A percentile compares a stretch with the other conserved stretches of the same genome.
These are phyloP conservation scores for Aphidius colemani DNA, from an alignment of 2,888 invertebrate genomes.

Conservation along the genomic window DNA sequence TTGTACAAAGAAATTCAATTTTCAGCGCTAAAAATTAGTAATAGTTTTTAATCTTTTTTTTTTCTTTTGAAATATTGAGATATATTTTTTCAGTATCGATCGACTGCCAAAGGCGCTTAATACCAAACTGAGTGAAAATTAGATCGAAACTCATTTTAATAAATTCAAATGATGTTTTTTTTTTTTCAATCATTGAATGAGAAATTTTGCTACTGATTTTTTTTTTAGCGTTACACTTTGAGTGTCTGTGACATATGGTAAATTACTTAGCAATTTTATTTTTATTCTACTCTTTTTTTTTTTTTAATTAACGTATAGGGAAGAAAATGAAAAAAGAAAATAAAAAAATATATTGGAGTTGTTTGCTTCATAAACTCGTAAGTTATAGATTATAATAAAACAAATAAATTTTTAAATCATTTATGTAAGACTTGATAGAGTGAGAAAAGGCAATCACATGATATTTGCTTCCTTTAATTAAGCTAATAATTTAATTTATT, in stretches of 20 bases:
- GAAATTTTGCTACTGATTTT: background rate
- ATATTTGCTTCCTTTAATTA: too few relatives aligned
- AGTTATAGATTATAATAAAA: too few relatives aligned
- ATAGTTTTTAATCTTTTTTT: constrained; percentile 7
- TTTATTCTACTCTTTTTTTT: too few relatives aligned
- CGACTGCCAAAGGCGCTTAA: constrained; percentile 36
- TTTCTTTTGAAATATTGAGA: background rate
- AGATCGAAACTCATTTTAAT: background rate
- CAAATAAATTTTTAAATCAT: too few relatives aligned
- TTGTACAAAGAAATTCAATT: constrained; percentile 14
- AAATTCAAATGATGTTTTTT: background rate
- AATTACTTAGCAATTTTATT: constrained; percentile 11
- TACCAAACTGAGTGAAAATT: constrained; percentile 29
- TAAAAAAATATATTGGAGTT: too few relatives aligned
- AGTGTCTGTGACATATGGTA: constrained; percentile 2
- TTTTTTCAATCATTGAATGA: constrained; percentile 3
- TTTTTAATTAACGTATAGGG: too few relatives aligned
- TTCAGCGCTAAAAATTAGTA: background rate
- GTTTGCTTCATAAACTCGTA: too few relatives aligned
- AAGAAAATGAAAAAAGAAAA: too few relatives aligned
- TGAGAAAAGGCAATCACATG: too few relatives aligned
- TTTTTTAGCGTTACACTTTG: constrained; percentile 4
- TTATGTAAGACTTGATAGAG: too few relatives aligned
- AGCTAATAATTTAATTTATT: too few relatives aligned
- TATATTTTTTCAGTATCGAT: background rate